Evolutionary conservation across 2,113 vertebrate genomes (phyloP).

Genomic region (Melierax canorus): DNA sequence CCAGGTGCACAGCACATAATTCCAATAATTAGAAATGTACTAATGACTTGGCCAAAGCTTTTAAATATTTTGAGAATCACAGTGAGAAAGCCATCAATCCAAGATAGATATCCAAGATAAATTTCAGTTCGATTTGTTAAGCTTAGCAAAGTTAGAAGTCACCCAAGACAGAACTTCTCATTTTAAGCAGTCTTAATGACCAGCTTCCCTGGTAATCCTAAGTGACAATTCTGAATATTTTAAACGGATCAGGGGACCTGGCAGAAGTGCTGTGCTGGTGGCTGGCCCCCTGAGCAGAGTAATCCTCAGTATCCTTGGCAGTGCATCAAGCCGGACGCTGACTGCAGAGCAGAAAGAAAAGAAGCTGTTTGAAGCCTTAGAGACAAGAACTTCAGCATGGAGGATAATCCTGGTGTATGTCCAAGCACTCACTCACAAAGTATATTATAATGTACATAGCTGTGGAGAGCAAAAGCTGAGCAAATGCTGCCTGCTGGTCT

Average conservation of each 20-base stretch:
- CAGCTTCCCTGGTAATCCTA: not conserved
- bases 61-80: not conserved
- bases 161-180: not conserved
- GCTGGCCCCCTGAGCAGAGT: not conserved
- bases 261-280: not conserved
- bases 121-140: not conserved
- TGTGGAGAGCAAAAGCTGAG: not conserved
- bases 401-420: not conserved
- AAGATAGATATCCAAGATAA: not conserved
- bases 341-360: not conserved
- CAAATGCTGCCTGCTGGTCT: not conserved
- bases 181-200: not conserved
- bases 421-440: not conserved
- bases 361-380: not conserved
- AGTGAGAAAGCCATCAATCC: not conserved
- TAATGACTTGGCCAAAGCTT: not conserved
- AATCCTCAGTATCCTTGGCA: constrained; percentile 2
- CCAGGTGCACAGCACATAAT: not conserved
- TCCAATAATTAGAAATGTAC: not conserved
- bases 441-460: accelerated
- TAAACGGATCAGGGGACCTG: not conserved
- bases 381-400: not conserved
- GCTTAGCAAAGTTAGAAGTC: not conserved
- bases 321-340: not conserved
- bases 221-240: not conserved